Evolutionary conservation across 2,113 vertebrate genomes (phyloP).

Genomic region (Limanda limanda): DNA sequence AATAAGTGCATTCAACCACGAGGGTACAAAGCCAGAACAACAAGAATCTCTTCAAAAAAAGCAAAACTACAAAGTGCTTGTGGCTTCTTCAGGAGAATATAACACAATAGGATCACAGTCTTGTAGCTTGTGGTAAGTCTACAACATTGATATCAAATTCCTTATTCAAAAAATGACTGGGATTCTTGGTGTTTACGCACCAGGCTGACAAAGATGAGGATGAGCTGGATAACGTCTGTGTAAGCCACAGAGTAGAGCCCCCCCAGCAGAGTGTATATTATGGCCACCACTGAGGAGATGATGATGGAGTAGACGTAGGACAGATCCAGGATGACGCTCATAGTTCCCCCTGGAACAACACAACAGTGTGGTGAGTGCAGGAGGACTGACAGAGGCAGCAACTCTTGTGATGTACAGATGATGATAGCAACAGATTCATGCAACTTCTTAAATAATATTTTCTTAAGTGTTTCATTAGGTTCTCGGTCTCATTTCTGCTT

Average conservation of each 20-base stretch:
- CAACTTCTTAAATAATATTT: conserved; percentile 25
- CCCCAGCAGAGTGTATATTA: conserved; percentile 86
- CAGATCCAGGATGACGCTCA: conserved; percentile 86
- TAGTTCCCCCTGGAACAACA: conserved; percentile 83
- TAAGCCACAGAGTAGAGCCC: conserved; percentile 90
- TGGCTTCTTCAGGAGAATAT: too few species aligned
- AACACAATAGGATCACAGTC: too few species aligned
- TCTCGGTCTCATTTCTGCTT: conserved; percentile 29
- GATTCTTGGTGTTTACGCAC: conserved; percentile 65
- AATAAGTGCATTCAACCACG: too few species aligned
- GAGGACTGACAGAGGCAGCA: conserved; percentile 7
- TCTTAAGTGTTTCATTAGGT: conserved; percentile 30
- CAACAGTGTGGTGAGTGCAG: conserved; percentile 20
- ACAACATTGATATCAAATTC: not conserved
- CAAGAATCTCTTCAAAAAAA: too few species aligned
- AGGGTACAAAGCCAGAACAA: too few species aligned
- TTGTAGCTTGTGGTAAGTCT: not conserved
- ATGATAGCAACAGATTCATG: conserved; percentile 50
- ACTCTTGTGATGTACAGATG: conserved; percentile 1
- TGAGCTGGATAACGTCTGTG: conserved; percentile 87
- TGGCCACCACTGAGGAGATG: conserved; percentile 83
- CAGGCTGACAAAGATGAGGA: conserved; percentile 86
- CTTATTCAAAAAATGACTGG: too few species aligned
- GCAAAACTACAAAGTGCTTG: too few species aligned
- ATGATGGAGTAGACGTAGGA: conserved; percentile 80